phyloP scores from a whole-genome alignment of 2,113 vertebrate genomes.

The Steatornis caripensis region DNA sequence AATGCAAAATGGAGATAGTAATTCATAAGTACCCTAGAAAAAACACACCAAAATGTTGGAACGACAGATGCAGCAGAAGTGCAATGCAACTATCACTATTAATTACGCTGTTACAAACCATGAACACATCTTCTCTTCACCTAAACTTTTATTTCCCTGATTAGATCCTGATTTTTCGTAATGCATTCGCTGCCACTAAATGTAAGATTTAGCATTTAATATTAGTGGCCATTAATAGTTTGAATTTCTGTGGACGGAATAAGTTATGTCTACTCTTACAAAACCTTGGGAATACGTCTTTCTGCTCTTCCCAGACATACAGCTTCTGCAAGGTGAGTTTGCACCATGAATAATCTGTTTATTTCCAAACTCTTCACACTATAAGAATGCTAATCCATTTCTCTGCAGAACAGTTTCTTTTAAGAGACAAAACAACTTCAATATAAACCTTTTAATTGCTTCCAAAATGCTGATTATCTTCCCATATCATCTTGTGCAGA shows the following conservation, averaged over 20 bases:
- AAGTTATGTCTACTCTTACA: conserved; percentile 3
- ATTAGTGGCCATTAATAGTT: conserved; percentile 40
- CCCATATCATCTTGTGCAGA: conserved; percentile 40
- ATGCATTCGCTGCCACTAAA: background rate
- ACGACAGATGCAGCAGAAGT: background rate
- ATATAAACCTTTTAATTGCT: conserved; percentile 66
- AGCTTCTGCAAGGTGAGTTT: background rate
- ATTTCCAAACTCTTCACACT: conserved; percentile 47
- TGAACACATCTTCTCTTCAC: background rate
- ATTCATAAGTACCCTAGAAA: background rate
- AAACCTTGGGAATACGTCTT: conserved; percentile 36
- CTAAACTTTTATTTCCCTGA: background rate
- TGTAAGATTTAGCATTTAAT: background rate
- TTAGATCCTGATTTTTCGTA: background rate
- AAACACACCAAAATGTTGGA: background rate
- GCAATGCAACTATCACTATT: background rate
- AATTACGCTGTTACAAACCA: background rate
- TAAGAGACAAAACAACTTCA: conserved; percentile 53
- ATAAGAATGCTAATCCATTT: conserved; percentile 52
- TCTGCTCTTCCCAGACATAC: background rate
- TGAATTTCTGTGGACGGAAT: conserved; percentile 33
- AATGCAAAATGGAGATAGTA: background rate
- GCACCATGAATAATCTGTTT: conserved; percentile 16
- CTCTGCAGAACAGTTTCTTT: conserved; percentile 47
- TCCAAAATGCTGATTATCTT: conserved; percentile 61